Conservation (phyloP, 2,113 vertebrate genomes). For the Pelvicachromis taeniatus region DNA sequence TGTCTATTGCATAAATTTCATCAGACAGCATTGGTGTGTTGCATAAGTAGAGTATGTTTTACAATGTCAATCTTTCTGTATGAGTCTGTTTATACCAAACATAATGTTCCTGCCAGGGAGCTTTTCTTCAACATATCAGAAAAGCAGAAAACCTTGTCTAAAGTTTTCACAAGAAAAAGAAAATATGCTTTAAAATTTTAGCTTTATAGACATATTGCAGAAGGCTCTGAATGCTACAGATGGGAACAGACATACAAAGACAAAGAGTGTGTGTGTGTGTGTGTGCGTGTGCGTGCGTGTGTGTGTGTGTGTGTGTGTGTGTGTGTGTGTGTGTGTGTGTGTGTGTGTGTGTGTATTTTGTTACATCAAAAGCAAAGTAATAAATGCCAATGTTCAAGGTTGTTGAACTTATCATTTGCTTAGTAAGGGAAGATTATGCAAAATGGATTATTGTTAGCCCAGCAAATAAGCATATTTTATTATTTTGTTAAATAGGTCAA, state of each 20-base stretch:
- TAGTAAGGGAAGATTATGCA: slow-evolving; percentile 1
- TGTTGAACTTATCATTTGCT: background rate
- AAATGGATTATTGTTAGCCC: background rate
- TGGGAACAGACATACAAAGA: slow-evolving; percentile 15
- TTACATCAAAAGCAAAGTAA: slow-evolving; percentile 11
- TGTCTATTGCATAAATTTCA: slow-evolving; percentile 15
- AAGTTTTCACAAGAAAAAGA: background rate
- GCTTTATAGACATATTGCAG: slow-evolving; percentile 4
- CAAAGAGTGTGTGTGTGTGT: background rate
- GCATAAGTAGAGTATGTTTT: slow-evolving; percentile 12
- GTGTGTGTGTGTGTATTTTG: background rate
- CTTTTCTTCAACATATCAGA: slow-evolving; percentile 17
- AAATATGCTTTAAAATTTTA: background rate
- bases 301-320: too few species aligned
- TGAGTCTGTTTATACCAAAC: slow-evolving; percentile 8
- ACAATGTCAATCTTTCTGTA: background rate
- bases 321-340: too few species aligned
- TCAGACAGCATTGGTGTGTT: slow-evolving; percentile 13
- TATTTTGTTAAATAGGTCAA: background rate
- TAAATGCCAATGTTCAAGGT: slow-evolving; percentile 45
- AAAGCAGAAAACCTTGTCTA: background rate
- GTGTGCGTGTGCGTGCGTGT: too few species aligned
- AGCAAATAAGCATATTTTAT: background rate
- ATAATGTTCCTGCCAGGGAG: slow-evolving; percentile 19
- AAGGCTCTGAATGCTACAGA: slow-evolving; percentile 1